phyloP scores from a whole-genome alignment of 2,797 vertebrate species.

The Oryzias sinensis region DNA sequence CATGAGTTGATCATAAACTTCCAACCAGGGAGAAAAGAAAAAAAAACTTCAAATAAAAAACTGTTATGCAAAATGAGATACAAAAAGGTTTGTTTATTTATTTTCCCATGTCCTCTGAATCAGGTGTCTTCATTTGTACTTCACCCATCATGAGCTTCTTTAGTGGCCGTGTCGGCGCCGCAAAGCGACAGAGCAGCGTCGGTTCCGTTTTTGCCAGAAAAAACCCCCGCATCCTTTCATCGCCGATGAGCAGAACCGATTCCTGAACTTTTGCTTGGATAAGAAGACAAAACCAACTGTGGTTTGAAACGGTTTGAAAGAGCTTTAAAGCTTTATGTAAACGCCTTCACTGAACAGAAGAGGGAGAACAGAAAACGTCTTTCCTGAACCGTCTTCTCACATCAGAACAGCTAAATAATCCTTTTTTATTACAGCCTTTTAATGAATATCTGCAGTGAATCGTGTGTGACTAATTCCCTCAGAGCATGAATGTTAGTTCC shows the following conservation, averaged over 20 bases:
- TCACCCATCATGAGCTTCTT: constrained; percentile 19
- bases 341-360: background rate
- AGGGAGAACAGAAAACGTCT: background rate
- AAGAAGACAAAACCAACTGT: background rate
- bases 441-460: too few species aligned
- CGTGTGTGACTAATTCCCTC: too few species aligned
- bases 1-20: constrained; percentile 73
- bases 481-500: too few species aligned
- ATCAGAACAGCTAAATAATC: background rate
- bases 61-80: constrained; percentile 76
- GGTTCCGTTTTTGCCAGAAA: background rate
- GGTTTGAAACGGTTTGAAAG: background rate
- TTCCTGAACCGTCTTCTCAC: background rate
- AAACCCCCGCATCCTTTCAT: too few species aligned
- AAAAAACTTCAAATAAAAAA: constrained; percentile 34
- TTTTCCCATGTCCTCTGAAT: constrained; percentile 57
- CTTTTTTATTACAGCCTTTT: too few species aligned
- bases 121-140: constrained; percentile 62
- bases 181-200: constrained; percentile 3
- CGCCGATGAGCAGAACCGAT: background rate
- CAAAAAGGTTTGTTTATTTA: constrained; percentile 69
- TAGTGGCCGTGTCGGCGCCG: constrained; percentile 34
- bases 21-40: constrained; percentile 71
- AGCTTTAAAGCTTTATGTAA: too few species aligned
- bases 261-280: background rate